Conservation (phyloP, 2,888 invertebrate species). For the Brassicogethes aeneus region DNA sequence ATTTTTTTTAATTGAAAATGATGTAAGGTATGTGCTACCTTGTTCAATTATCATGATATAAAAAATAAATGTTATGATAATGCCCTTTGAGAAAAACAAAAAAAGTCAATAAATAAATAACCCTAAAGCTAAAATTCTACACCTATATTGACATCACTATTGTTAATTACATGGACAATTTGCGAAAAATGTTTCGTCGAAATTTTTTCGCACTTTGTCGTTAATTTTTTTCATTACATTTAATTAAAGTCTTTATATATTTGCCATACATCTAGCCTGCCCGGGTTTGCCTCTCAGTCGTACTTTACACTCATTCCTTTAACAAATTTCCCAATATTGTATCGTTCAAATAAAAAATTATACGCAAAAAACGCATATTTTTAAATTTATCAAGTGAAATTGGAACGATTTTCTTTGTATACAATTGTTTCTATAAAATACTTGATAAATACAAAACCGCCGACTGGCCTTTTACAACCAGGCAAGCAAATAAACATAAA, state of each 20-base stretch:
- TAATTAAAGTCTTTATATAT: constrained; percentile 16
- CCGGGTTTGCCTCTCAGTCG: constrained; percentile 44
- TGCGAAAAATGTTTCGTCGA: no score
- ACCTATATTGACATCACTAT: constrained; percentile 12
- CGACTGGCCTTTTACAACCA: constrained; percentile 35
- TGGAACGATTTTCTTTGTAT: not conserved
- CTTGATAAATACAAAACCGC: constrained; percentile 36
- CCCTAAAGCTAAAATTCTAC: not conserved
- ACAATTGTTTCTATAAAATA: constrained; percentile 18
- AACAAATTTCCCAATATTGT: not conserved
- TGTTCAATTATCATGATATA: no score
- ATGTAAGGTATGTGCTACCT: no score
- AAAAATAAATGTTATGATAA: constrained; percentile 7
- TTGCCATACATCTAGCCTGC: constrained; percentile 41
- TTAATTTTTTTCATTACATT: no score
- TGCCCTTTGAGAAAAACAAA: constrained; percentile 11
- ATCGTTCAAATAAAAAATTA: not conserved
- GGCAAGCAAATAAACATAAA: constrained; percentile 33
- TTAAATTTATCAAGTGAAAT: no score
- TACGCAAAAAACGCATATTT: no score
- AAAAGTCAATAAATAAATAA: constrained; percentile 4
- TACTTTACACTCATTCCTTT: constrained; percentile 33
- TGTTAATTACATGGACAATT: not conserved
- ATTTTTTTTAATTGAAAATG: no score
- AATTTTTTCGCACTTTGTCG: no score